These are phyloP conservation scores for Halichoeres trimaculatus DNA, from an alignment of 2,113 vertebrate genomes.

Conservation along the genomic window DNA sequence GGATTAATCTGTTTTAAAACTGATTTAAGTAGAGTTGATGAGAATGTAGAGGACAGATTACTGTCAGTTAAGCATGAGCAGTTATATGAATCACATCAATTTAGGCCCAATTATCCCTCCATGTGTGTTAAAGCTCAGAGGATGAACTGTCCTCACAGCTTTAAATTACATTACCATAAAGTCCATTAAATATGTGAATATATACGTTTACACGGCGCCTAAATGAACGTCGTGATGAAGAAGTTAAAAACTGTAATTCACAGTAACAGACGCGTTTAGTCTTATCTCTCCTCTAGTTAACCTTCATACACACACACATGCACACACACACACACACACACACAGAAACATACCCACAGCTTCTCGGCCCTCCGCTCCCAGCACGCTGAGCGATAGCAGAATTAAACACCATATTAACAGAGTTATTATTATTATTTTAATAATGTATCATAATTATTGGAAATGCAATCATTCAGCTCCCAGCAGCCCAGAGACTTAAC, in stretches of 20 bases:
- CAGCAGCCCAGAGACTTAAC: background rate
- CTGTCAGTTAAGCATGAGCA: background rate
- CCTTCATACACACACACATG: background rate
- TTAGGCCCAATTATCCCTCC: too few species aligned
- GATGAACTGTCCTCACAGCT: background rate
- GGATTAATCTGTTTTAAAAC: too few species aligned
- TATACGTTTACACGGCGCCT: background rate
- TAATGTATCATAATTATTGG: conserved; percentile 16
- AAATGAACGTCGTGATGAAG: background rate
- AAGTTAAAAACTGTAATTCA: conserved; percentile 6
- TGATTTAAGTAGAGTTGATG: too few species aligned
- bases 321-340: background rate
- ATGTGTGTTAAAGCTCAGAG: conserved; percentile 1
- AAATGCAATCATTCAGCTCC: background rate
- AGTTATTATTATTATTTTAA: conserved; percentile 15
- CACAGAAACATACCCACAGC: background rate
- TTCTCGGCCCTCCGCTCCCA: background rate
- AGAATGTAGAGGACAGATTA: background rate
- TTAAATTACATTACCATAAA: background rate
- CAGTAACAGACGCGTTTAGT: background rate
- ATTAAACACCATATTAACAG: conserved; percentile 2
- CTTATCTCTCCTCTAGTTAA: conserved; percentile 10
- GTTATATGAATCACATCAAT: background rate
- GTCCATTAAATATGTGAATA: background rate
- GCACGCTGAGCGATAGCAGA: background rate